phyloP scores from a whole-genome alignment of 2,888 invertebrate species.

The Morpho helenor region DNA sequence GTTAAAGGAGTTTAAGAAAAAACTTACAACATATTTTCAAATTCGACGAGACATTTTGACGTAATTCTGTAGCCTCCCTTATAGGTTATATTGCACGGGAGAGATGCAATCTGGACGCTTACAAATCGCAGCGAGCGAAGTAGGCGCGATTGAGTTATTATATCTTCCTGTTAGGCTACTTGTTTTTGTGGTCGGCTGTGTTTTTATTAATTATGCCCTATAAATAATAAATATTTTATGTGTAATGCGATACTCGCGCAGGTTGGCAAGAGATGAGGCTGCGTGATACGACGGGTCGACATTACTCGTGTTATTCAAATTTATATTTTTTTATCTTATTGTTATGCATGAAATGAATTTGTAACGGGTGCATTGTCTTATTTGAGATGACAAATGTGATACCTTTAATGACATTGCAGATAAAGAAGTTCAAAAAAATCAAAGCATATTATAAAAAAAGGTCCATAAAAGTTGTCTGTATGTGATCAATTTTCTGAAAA shows the following conservation, averaged over 20 bases:
- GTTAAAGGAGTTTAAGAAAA: too few relatives aligned
- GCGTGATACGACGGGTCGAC: conserved; percentile 56
- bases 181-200: conserved; percentile 75
- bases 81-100: conserved; percentile 51
- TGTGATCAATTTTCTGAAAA: too few relatives aligned
- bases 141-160: conserved; percentile 78
- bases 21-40: too few relatives aligned
- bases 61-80: conserved; percentile 9
- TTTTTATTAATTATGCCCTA: conserved; percentile 76
- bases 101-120: conserved; percentile 73
- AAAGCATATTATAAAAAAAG: too few relatives aligned
- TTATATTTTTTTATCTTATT: conserved; percentile 50
- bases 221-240: conserved; percentile 79
- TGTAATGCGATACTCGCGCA: conserved; percentile 69
- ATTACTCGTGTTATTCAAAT: conserved; percentile 68
- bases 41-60: not conserved
- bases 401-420: conserved; percentile 3
- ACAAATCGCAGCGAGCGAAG: conserved; percentile 69
- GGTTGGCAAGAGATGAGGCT: conserved; percentile 57
- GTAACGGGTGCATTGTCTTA: conserved; percentile 10
- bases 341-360: conserved; percentile 9
- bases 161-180: conserved; percentile 76
- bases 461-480: too few relatives aligned
- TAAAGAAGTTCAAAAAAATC: not conserved
- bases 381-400: conserved; percentile 9